Evolutionary conservation across 2,888 invertebrate genomes (phyloP).

Genomic region (Hypomecis atomaria): DNA sequence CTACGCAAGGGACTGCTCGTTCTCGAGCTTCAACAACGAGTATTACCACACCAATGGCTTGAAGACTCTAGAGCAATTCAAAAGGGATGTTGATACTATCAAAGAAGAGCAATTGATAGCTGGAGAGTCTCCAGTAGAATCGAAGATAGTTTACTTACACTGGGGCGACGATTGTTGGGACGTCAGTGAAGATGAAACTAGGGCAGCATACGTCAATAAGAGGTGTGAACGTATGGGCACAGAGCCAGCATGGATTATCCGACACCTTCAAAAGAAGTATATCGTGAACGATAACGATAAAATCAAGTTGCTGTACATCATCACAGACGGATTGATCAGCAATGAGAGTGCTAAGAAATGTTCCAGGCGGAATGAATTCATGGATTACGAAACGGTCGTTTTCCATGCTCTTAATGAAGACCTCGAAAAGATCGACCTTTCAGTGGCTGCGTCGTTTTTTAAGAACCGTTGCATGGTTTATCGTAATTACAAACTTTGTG

Average conservation of each 20-base stretch:
- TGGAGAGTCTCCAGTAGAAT: conserved; percentile 35
- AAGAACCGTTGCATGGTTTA: conserved; percentile 48
- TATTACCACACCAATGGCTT: conserved; percentile 47
- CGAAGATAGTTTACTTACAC: conserved; percentile 50
- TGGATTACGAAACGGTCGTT: conserved; percentile 51
- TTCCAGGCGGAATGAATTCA: conserved; percentile 43
- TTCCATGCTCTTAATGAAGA: conserved; percentile 48
- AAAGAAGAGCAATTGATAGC: conserved; percentile 33
- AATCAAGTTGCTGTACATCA: conserved; percentile 33
- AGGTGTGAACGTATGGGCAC: background rate
- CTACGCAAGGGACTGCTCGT: conserved; percentile 2
- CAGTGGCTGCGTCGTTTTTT: conserved; percentile 23
- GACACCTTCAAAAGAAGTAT: conserved; percentile 4
- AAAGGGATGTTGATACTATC: conserved; percentile 44
- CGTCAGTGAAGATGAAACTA: conserved; percentile 42
- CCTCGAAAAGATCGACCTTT: conserved; percentile 39
- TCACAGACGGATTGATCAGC: conserved; percentile 51
- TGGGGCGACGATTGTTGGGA: conserved; percentile 48
- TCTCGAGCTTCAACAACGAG: conserved; percentile 2
- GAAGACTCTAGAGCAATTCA: conserved; percentile 45
- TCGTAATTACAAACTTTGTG: conserved; percentile 46
- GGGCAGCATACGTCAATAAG: background rate
- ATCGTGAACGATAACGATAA: conserved; percentile 32
- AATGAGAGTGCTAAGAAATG: conserved; percentile 22
- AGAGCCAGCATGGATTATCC: background rate